Conservation (phyloP, 1,140 invertebrate genomes). For the Luehdorfia chinensis region DNA sequence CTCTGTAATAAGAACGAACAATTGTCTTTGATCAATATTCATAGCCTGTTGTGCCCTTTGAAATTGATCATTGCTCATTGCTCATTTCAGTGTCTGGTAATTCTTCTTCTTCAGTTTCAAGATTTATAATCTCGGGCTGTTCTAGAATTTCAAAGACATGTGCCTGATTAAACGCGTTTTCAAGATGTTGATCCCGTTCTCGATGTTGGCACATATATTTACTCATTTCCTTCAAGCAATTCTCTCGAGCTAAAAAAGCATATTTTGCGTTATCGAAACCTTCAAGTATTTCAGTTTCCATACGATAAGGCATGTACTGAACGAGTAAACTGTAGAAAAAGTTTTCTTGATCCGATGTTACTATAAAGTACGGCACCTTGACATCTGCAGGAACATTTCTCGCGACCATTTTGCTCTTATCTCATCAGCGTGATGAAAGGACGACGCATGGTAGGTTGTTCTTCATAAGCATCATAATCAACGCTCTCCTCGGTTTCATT, state of each 20-base stretch:
- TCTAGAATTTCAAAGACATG: too few species aligned
- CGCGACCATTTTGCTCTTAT: conserved; percentile 32
- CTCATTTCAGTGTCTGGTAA: too few species aligned
- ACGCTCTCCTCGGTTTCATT: conserved; percentile 28
- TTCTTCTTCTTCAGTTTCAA: conserved; percentile 23
- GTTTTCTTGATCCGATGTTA: conserved; percentile 38
- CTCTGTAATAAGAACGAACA: too few species aligned
- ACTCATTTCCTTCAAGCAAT: conserved; percentile 34
- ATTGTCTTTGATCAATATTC: too few species aligned
- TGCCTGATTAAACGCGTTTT: conserved; percentile 44
- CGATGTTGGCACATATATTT: conserved; percentile 32
- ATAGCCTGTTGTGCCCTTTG: conserved; percentile 10
- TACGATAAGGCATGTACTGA: conserved; percentile 44
- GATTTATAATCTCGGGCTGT: conserved; percentile 24
- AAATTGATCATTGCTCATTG: too few species aligned
- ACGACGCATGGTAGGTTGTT: conserved; percentile 18
- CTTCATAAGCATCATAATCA: conserved; percentile 27
- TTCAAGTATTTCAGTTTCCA: conserved; percentile 38
- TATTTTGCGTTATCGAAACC: conserved; percentile 38
- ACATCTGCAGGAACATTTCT: conserved; percentile 38
- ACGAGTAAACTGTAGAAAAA: conserved; percentile 47
- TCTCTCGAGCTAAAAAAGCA: conserved; percentile 37
- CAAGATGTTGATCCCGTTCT: conserved; percentile 35
- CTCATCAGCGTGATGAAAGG: conserved; percentile 27
- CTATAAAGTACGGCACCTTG: conserved; percentile 46